These are phyloP conservation scores for Periophthalmus magnuspinnatus DNA, from an alignment of 2,797 vertebrate genomes.

Conservation along the genomic window DNA sequence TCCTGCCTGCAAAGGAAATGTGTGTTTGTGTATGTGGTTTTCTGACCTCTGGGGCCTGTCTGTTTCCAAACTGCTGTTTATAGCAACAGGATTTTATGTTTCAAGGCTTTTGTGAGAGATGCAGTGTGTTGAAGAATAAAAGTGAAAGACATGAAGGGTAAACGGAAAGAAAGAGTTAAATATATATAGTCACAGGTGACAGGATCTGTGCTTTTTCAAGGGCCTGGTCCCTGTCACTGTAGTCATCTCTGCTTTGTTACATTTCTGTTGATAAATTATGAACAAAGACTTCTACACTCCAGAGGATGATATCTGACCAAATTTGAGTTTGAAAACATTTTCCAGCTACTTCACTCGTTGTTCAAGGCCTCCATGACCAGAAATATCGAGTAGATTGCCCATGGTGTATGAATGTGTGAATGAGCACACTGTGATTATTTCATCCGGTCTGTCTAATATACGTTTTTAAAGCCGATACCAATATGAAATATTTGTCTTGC, in stretches of 20 bases:
- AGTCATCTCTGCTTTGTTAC: background rate
- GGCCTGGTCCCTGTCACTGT: slow-evolving; percentile 7
- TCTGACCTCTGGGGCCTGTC: slow-evolving; percentile 58
- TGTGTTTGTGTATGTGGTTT: slow-evolving; percentile 35
- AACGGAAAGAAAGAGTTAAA: slow-evolving; percentile 5
- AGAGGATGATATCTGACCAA: background rate
- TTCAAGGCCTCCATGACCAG: background rate
- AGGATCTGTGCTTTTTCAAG: slow-evolving; percentile 35
- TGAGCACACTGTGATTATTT: background rate
- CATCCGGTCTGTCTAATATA: too few species aligned
- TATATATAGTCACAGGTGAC: slow-evolving; percentile 21
- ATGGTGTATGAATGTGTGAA: background rate
- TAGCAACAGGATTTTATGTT: slow-evolving; percentile 55
- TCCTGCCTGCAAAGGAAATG: slow-evolving; percentile 71
- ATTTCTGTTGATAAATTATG: background rate
- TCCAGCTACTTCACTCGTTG: background rate
- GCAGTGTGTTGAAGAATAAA: slow-evolving; percentile 18
- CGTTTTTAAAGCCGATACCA: too few species aligned
- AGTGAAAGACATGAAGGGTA: slow-evolving; percentile 14
- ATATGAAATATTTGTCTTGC: too few species aligned
- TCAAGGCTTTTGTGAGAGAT: slow-evolving; percentile 52
- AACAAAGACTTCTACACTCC: background rate
- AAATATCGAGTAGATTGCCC: background rate
- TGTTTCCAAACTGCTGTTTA: slow-evolving; percentile 44
- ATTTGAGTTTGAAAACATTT: background rate